Evolutionary conservation across 2,113 vertebrate genomes (phyloP).

Genomic region (Tricholaema leucomelas): DNA sequence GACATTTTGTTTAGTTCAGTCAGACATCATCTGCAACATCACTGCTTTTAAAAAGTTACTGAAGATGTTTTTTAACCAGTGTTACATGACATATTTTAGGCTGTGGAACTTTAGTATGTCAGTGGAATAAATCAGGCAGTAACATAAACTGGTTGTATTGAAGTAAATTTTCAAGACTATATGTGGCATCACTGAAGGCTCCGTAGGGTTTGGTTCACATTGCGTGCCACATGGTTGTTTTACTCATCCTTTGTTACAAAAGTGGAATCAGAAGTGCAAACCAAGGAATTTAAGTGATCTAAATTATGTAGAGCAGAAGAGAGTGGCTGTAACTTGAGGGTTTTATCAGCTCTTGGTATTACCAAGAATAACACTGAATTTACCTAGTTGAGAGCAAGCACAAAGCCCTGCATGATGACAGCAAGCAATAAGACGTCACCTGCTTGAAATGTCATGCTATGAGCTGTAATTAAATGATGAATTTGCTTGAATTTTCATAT

Average conservation of each 20-base stretch:
- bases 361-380: background rate
- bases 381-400: background rate
- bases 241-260: background rate
- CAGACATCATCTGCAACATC: background rate
- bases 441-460: background rate
- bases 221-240: background rate
- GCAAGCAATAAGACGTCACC: background rate
- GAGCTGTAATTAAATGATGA: background rate
- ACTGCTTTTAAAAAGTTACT: background rate
- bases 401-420: background rate
- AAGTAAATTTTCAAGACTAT: background rate
- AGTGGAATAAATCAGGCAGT: background rate
- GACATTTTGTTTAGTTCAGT: slow-evolving; percentile 4
- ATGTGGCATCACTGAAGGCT: background rate
- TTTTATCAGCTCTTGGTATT: background rate
- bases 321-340: background rate
- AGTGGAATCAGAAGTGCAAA: background rate
- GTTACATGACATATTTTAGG: background rate
- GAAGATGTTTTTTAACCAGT: background rate
- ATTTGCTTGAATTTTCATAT: background rate
- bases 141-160: background rate
- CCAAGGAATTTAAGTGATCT: background rate
- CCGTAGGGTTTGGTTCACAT: background rate
- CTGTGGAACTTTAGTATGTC: background rate
- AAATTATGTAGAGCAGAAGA: background rate